These are phyloP conservation scores for Drosophila bifasciata DNA, from an alignment of 1,140 invertebrate species.

Conservation along the genomic window DNA sequence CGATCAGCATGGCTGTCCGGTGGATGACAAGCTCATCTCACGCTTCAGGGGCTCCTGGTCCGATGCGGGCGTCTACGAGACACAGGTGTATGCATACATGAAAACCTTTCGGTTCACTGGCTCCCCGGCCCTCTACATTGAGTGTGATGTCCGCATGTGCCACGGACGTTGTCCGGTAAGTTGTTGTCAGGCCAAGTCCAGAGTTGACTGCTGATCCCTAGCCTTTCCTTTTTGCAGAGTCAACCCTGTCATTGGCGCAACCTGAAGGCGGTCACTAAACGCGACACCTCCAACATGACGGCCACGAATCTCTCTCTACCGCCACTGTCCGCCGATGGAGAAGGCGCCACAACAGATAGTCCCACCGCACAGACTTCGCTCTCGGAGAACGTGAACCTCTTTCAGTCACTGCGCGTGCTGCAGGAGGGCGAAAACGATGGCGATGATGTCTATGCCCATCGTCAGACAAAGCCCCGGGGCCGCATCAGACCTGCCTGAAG, in stretches of 20 bases:
- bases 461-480: constrained; percentile 78
- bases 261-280: constrained; percentile 90
- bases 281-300: constrained; percentile 85
- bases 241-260: constrained; percentile 97
- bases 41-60: constrained; percentile 96
- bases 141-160: constrained; percentile 97
- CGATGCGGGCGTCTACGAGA: constrained; percentile 94
- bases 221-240: constrained; percentile 86
- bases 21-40: constrained; percentile 96
- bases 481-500: constrained; percentile 89
- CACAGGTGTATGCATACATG: constrained; percentile 97
- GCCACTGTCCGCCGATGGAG: constrained; percentile 49
- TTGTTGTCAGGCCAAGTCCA: constrained; percentile 20
- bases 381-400: constrained; percentile 95
- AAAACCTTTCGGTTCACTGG: constrained; percentile 97
- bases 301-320: constrained; percentile 57
- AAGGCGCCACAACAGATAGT: constrained; percentile 48
- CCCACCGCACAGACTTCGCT: constrained; percentile 55
- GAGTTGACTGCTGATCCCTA: background rate
- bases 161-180: constrained; percentile 94
- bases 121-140: constrained; percentile 96
- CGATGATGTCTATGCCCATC: constrained; percentile 83
- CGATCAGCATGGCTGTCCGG: constrained; percentile 96
- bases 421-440: constrained; percentile 93
- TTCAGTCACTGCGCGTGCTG: constrained; percentile 93